Percentiles rank a stretch among this genome's conserved stretches.
These are phyloP conservation scores for Channa maculata DNA, from an alignment of 2,113 vertebrate species.

Conservation along the genomic window DNA sequence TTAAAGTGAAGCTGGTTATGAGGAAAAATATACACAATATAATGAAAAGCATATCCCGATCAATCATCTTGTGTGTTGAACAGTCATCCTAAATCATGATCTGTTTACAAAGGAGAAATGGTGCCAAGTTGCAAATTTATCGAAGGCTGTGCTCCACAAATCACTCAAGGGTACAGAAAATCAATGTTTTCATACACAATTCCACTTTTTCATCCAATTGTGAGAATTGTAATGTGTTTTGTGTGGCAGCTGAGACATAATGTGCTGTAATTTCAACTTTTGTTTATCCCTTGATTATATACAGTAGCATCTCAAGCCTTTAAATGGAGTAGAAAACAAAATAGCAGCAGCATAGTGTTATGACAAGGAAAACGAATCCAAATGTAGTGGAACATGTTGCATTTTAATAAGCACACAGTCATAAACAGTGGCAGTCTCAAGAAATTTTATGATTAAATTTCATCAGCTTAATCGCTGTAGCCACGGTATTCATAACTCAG, in stretches of 20 bases:
- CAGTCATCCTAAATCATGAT: conserved; percentile 58
- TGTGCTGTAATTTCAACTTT: conserved; percentile 34
- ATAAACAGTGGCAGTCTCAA: conserved; percentile 64
- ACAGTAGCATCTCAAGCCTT: conserved; percentile 1
- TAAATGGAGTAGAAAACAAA: conserved; percentile 40
- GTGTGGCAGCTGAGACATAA: conserved; percentile 26
- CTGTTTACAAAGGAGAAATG: conserved; percentile 55
- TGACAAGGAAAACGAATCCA: conserved; percentile 54
- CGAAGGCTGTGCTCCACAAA: conserved; percentile 62
- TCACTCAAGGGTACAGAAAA: conserved; percentile 63
- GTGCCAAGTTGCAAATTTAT: conserved; percentile 65
- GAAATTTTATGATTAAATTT: conserved; percentile 71
- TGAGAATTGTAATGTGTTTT: conserved; percentile 35
- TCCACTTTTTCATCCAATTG: conserved; percentile 42
- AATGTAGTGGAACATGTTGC: conserved; percentile 67
- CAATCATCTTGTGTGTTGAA: conserved; percentile 55
- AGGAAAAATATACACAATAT: conserved; percentile 22
- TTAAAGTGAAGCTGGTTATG: conserved; percentile 5
- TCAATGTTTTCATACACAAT: conserved; percentile 60
- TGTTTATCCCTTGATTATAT: conserved; percentile 29
- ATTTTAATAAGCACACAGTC: conserved; percentile 74
- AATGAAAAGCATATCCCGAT: conserved; percentile 41
- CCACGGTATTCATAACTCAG: conserved; percentile 64
- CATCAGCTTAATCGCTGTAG: conserved; percentile 67
- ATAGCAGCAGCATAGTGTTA: conserved; percentile 11